Evolutionary conservation across 2,888 invertebrate species (phyloP), one percentile per base, ranked within the genome.

Genomic region (Athalia circularis): DNA sequence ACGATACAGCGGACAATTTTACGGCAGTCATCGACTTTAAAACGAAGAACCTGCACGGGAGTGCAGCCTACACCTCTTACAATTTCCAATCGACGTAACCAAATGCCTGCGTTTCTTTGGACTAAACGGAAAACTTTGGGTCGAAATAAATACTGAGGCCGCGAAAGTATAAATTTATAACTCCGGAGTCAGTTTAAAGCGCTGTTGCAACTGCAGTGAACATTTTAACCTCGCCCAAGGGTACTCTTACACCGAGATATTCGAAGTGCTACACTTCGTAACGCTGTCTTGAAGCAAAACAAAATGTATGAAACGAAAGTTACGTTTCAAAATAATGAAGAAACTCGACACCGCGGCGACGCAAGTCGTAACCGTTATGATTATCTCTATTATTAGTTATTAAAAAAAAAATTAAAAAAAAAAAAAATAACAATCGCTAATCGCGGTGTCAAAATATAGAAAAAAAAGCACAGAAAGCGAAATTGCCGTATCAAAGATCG

Each of bases 141-240:
- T 52, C 29, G 52, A 68, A 68, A 29, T 29, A 29, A 29, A 29
- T 29, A 29, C 29, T 15, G 43, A 52, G 54, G 68, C 68, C 68
- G 43, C n/a, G 68, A 68, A 68, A 68, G 29, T 68, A n/a, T 47
- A 68, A 54, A 68, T 11, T 68, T 65, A 48, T 29, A 29, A 29
- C 29, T 29, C 29, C 0, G 2, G 29, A 29, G 29, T 29, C 13
- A 13, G 48, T n/a, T 47, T 9, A 48, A 15, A 8, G 29, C 7
- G 68, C 15, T 68, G 54, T 68, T 68, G 68, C 15, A 68, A 68
- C 68, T 54, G 68, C 52, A 29, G 29, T 29, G 13, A 54, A 29
- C 64, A 11, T 79, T 75, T 45, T 13, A 65, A 80, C 80, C 75
- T 50, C 64, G 57, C 82, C 80, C 47, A 59, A 54, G 81, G 81